Percentiles rank a stretch among this genome's conserved stretches.
Evolutionary conservation across 2,113 vertebrate genomes (phyloP).

Genomic region (Australoheros scitulus): DNA sequence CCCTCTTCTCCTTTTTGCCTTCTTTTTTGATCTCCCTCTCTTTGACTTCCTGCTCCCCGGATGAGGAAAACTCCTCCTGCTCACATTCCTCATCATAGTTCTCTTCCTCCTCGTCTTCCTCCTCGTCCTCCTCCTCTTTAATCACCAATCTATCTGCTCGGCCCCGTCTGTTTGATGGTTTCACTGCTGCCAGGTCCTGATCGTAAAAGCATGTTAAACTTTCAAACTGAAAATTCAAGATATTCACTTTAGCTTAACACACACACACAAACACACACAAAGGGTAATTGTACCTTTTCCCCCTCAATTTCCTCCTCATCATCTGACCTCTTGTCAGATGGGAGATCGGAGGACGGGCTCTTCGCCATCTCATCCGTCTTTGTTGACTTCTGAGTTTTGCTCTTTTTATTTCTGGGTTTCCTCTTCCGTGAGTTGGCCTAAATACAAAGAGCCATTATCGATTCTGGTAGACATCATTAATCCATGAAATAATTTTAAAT

Average conservation of each 20-base stretch:
- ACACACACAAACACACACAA: background rate
- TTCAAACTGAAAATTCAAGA: background rate
- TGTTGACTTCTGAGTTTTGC: constrained; percentile 84
- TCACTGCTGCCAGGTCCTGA: constrained; percentile 84
- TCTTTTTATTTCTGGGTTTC: constrained; percentile 91
- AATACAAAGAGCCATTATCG: constrained; percentile 2
- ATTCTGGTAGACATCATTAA: background rate
- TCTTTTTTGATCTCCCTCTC: constrained; percentile 85
- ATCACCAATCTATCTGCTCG: constrained; percentile 82
- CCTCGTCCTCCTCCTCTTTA: constrained; percentile 62
- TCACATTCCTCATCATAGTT: constrained; percentile 73
- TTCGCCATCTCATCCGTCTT: constrained; percentile 90
- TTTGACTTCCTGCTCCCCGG: constrained; percentile 84
- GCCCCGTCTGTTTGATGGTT: constrained; percentile 82
- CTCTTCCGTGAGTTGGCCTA: constrained; percentile 92
- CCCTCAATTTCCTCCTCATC: constrained; percentile 85
- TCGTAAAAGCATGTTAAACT: background rate
- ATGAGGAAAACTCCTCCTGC: constrained; percentile 78
- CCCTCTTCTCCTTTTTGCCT: constrained; percentile 87
- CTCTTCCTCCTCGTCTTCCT: constrained; percentile 79
- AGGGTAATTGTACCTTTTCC: constrained; percentile 67
- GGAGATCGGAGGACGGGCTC: constrained; percentile 89
- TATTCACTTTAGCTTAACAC: background rate
- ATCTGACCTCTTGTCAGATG: constrained; percentile 91
- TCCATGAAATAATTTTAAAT: background rate